Conservation (phyloP, 2,888 invertebrate species). For the Xiphydria camelus region DNA sequence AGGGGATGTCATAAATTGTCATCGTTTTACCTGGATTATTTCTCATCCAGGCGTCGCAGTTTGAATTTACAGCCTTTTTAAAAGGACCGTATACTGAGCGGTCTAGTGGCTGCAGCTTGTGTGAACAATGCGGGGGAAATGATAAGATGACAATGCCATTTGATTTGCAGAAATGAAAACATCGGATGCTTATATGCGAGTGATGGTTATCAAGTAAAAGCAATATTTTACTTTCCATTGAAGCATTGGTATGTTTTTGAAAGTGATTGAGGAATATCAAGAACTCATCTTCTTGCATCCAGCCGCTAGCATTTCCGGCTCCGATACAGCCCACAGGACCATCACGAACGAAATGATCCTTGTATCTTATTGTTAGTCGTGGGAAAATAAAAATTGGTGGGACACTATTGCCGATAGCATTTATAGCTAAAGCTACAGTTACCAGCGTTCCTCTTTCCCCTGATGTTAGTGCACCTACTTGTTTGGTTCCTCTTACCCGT, state of each 20-base stretch:
- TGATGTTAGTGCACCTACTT: conserved; percentile 19
- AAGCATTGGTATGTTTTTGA: conserved; percentile 25
- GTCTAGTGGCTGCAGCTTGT: conserved; percentile 33
- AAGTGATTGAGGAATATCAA: conserved; percentile 42
- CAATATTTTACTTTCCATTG: conserved; percentile 31
- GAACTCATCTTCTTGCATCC: conserved; percentile 41
- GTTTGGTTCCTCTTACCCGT: conserved; percentile 15
- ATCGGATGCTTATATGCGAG: conserved; percentile 38
- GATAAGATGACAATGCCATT: no score
- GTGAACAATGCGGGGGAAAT: no score
- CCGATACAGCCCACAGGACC: conserved; percentile 42
- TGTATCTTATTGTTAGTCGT: conserved; percentile 29
- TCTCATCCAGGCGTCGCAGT: conserved; percentile 17
- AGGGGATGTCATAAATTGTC: conserved; percentile 23
- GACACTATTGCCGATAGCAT: conserved; percentile 28
- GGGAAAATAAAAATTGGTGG: conserved; percentile 42
- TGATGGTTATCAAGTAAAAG: conserved; percentile 43
- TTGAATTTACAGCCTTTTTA: conserved; percentile 18
- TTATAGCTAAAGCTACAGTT: conserved; percentile 24
- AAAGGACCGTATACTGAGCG: conserved; percentile 27
- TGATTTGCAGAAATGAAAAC: conserved; percentile 38
- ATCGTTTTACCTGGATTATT: conserved; percentile 25
- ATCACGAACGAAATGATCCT: conserved; percentile 25
- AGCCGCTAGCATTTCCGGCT: conserved; percentile 41
- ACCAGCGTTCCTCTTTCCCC: no score